Evolutionary conservation across 2,888 invertebrate species (phyloP).

Genomic region (Tetheella fluctuosa): DNA sequence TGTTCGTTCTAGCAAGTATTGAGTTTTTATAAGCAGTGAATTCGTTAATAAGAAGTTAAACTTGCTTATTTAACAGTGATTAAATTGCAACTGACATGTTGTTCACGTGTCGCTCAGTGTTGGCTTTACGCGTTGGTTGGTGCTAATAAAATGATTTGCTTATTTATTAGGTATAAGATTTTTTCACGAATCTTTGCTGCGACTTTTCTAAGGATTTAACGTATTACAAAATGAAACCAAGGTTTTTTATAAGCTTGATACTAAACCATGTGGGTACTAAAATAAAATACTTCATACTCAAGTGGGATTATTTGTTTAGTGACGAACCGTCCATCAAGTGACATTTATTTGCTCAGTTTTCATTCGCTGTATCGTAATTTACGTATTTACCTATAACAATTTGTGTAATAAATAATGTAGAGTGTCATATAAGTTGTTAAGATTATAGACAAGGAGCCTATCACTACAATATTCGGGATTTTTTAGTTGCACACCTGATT

Average conservation of each 20-base stretch:
- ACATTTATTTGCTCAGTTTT: conserved; percentile 11
- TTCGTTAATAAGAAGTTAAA: conserved; percentile 2
- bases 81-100: background rate
- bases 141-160: background rate
- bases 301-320: background rate
- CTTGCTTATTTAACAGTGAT: conserved; percentile 4
- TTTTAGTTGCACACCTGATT: too few relatives aligned
- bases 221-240: background rate
- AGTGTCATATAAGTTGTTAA: too few relatives aligned
- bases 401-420: too few relatives aligned
- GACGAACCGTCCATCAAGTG: conserved; percentile 4
- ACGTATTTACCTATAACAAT: too few relatives aligned
- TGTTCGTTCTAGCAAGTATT: background rate
- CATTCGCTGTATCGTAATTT: background rate
- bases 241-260: too few relatives aligned
- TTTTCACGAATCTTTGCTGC: background rate
- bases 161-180: background rate
- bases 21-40: background rate
- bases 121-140: background rate
- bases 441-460: too few relatives aligned
- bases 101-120: background rate
- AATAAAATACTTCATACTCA: background rate
- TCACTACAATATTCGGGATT: too few relatives aligned
- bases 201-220: background rate
- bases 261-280: too few relatives aligned